Percentiles rank a stretch among this genome's conserved stretches.
phyloP scores from a whole-genome alignment of 1,140 invertebrate species.

The Drosophila pruinosa region DNA sequence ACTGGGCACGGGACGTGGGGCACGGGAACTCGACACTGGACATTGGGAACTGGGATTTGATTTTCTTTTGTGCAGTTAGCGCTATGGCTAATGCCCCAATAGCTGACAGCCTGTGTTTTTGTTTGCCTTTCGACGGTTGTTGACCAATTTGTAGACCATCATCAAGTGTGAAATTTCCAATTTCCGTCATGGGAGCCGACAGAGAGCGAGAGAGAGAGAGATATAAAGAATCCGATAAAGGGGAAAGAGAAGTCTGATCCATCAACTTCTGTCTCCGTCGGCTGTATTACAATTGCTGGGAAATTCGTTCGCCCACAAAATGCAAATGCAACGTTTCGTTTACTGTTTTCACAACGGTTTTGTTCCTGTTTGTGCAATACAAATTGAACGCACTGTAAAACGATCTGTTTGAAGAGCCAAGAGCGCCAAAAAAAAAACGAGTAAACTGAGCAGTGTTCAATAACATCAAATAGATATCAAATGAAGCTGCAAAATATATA shows the following conservation, averaged over 20 bases:
- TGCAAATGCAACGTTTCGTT: constrained; percentile 58
- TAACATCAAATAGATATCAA: constrained; percentile 15
- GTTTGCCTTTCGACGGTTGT: constrained; percentile 59
- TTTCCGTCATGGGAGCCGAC: constrained; percentile 53
- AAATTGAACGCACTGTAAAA: constrained; percentile 39
- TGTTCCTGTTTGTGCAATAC: constrained; percentile 55
- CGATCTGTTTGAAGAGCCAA: constrained; percentile 60
- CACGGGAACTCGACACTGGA: background rate
- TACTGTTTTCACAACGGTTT: constrained; percentile 49
- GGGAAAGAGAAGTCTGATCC: background rate
- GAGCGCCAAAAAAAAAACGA: constrained; percentile 24
- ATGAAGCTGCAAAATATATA: background rate
- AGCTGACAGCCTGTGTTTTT: constrained; percentile 56
- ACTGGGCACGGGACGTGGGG: background rate
- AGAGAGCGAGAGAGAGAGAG: background rate
- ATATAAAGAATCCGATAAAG: no score
- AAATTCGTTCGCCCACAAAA: background rate
- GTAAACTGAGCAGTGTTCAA: background rate
- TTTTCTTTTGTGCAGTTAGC: constrained; percentile 69
- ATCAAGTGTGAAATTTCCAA: constrained; percentile 79
- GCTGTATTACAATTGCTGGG: constrained; percentile 22
- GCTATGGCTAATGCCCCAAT: constrained; percentile 40
- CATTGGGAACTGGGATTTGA: constrained; percentile 48
- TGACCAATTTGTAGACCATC: constrained; percentile 78
- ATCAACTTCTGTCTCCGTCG: background rate